Percentiles rank a stretch among this genome's conserved stretches.
These are phyloP conservation scores for Morus bassanus DNA, from an alignment of 2,797 vertebrate species.

Conservation along the genomic window DNA sequence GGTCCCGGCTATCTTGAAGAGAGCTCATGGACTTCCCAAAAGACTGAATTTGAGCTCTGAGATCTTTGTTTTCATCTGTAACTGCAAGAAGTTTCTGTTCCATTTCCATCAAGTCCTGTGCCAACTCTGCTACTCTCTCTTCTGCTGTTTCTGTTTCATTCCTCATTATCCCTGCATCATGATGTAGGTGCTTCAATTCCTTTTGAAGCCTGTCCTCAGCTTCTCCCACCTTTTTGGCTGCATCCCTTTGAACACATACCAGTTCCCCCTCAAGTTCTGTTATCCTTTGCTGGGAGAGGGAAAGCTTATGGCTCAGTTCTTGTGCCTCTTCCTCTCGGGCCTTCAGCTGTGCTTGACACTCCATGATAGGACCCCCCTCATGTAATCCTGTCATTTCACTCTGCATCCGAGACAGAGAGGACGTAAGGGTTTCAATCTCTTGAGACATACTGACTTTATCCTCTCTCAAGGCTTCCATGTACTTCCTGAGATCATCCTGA, in stretches of 20 bases:
- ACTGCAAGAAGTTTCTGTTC: constrained; percentile 88
- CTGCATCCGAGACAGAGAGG: constrained; percentile 33
- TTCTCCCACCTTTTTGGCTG: constrained; percentile 70
- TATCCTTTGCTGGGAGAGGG: constrained; percentile 76
- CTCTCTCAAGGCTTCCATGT: constrained; percentile 48
- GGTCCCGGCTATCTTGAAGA: constrained; percentile 88
- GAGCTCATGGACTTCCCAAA: constrained; percentile 92
- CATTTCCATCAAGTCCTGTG: constrained; percentile 86
- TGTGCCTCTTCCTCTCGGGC: constrained; percentile 58
- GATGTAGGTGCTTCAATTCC: constrained; percentile 86
- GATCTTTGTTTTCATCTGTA: constrained; percentile 79
- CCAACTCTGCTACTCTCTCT: constrained; percentile 94
- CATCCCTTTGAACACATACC: constrained; percentile 73
- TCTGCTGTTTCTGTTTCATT: constrained; percentile 94
- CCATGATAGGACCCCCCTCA: constrained; percentile 22
- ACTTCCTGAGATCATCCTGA: constrained; percentile 60
- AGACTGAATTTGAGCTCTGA: constrained; percentile 86
- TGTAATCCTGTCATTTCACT: constrained; percentile 44
- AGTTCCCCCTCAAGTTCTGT: constrained; percentile 75
- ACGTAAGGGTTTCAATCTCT: constrained; percentile 61
- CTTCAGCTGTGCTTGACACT: constrained; percentile 61
- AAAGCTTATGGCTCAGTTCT: constrained; percentile 55
- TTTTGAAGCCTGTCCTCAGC: constrained; percentile 76
- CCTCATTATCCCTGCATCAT: constrained; percentile 92
- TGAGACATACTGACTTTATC: constrained; percentile 65